Conservation (phyloP, 1,140 invertebrate genomes). For the Zaprionus tsacasi region DNA sequence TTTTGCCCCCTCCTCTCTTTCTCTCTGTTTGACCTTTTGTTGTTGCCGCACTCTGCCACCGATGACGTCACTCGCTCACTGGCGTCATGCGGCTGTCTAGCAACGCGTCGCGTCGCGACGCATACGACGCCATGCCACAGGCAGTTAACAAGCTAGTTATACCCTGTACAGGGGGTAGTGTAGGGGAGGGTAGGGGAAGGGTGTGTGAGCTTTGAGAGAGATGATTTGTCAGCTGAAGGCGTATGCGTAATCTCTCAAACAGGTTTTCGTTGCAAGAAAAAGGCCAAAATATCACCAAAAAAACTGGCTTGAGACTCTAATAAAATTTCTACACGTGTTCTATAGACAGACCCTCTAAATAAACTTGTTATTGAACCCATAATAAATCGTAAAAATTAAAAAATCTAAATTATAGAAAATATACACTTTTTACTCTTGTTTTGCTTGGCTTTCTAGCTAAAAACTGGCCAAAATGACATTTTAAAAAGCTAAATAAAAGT, state of each 20-base stretch:
- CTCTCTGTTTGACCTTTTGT: slow-evolving; percentile 4
- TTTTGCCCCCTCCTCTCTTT: slow-evolving; percentile 1
- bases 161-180: slow-evolving; percentile 1
- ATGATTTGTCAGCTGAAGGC: neutral
- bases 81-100: slow-evolving; percentile 52
- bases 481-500: no score
- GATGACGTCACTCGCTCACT: slow-evolving; percentile 38
- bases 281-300: no score
- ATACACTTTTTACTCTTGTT: no score
- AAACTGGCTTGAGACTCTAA: no score
- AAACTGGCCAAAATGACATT: no score
- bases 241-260: neutral
- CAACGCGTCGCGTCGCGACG: slow-evolving; percentile 29
- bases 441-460: no score
- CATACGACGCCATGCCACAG: slow-evolving; percentile 10
- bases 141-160: slow-evolving; percentile 1
- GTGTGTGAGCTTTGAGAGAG: neutral
- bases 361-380: no score
- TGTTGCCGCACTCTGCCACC: slow-evolving; percentile 8
- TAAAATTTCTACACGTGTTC: no score
- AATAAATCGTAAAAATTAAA: no score
- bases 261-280: neutral
- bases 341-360: no score
- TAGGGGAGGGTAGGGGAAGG: neutral
- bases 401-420: no score